Percentiles rank a stretch among this genome's conserved stretches.
These are phyloP conservation scores for Diadegma fenestrale DNA, from an alignment of 2,888 invertebrate genomes.

Conservation along the genomic window DNA sequence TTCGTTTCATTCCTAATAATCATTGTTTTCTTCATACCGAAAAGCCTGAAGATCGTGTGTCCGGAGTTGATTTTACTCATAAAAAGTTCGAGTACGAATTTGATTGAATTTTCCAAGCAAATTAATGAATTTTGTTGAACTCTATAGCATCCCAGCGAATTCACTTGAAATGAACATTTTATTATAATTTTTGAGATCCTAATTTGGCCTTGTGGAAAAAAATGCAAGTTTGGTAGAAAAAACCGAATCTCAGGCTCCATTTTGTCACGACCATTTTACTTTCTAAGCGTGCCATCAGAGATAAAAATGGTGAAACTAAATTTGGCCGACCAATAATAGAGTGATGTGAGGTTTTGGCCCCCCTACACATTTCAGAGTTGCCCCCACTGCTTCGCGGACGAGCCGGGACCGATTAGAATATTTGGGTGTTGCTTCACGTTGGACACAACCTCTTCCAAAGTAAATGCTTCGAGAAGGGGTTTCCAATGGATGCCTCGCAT, in stretches of 20 bases:
- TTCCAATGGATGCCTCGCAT: conserved; percentile 6
- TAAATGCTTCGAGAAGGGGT: conserved; percentile 28
- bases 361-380: conserved; percentile 21
- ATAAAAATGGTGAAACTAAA: conserved; percentile 59
- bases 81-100: too few species aligned
- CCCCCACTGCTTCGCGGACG: conserved; percentile 29
- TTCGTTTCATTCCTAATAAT: neutral
- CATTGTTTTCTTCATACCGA: neutral
- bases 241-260: neutral
- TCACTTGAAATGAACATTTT: neutral
- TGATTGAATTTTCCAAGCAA: too few species aligned
- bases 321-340: conserved; percentile 53
- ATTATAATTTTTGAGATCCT: neutral
- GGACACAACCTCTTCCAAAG: conserved; percentile 44
- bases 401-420: conserved; percentile 66
- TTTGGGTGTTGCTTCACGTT: conserved; percentile 61
- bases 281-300: conserved; percentile 47
- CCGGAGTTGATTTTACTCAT: too few species aligned
- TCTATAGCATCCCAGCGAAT: too few species aligned
- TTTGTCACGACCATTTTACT: conserved; percentile 43
- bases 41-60: too few species aligned
- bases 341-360: conserved; percentile 15
- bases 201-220: neutral
- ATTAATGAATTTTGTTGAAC: too few species aligned
- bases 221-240: neutral